A percentile compares a stretch with the other conserved stretches of the same genome.
Evolutionary conservation across 1,140 invertebrate species (phyloP).

Genomic region (Drosophila athabasca): DNA sequence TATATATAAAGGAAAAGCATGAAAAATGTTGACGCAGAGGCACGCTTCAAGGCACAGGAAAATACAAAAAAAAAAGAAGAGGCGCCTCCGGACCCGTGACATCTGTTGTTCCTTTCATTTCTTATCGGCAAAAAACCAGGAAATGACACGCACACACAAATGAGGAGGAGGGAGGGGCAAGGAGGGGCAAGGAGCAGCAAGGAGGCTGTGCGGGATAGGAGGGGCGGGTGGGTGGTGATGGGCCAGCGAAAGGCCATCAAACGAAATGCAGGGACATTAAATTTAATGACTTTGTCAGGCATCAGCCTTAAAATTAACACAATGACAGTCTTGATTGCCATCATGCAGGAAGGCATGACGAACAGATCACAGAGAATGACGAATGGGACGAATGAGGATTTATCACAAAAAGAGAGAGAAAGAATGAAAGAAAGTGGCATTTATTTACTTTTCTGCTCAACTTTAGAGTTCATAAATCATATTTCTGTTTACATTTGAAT

Average conservation of each 20-base stretch:
- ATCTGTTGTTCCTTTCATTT: slow-evolving; percentile 4
- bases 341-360: neutral
- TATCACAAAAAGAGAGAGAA: neutral
- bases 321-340: slow-evolving; percentile 12
- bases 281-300: slow-evolving; percentile 47
- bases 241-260: slow-evolving; percentile 16
- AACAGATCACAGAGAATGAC: slow-evolving; percentile 18
- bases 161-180: neutral
- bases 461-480: slow-evolving; percentile 5
- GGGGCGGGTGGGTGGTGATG: no score
- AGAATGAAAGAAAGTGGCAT: neutral
- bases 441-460: neutral
- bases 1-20: slow-evolving; percentile 22
- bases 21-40: slow-evolving; percentile 62
- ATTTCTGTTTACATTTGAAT: slow-evolving; percentile 16
- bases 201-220: neutral
- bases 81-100: slow-evolving; percentile 38
- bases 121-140: slow-evolving; percentile 48
- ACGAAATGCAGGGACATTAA: slow-evolving; percentile 46
- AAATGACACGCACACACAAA: slow-evolving; percentile 69
- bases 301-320: slow-evolving; percentile 41
- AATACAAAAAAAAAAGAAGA: slow-evolving; percentile 25
- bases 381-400: slow-evolving; percentile 6
- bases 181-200: neutral
- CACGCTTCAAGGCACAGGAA: slow-evolving; percentile 14